These are phyloP conservation scores for Osmerus mordax DNA, from an alignment of 2,113 vertebrate genomes.

Conservation along the genomic window DNA sequence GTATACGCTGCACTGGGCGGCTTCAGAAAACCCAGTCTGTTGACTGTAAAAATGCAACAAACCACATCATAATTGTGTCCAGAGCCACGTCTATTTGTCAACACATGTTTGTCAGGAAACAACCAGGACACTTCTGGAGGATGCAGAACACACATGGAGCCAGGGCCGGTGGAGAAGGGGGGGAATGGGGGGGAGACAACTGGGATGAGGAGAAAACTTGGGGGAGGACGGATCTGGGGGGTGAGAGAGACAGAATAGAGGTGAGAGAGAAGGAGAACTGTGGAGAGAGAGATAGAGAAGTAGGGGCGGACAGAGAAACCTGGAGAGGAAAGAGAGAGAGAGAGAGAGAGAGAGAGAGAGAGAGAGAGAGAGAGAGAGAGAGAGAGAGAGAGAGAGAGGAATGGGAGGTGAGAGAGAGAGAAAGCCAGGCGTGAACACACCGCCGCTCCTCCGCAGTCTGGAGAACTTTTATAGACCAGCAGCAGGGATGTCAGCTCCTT, in stretches of 20 bases:
- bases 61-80: conserved; percentile 38
- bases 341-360: no score
- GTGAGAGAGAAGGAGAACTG: no score
- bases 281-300: no score
- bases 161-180: not conserved
- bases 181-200: no score
- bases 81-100: conserved; percentile 49
- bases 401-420: not conserved
- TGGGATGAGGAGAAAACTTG: no score
- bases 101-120: conserved; percentile 47
- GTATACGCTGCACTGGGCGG: no score
- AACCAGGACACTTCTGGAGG: conserved; percentile 37
- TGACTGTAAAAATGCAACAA: conserved; percentile 39
- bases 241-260: no score
- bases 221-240: no score
- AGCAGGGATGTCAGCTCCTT: no score
- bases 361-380: no score
- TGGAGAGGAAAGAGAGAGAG: not conserved
- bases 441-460: conserved; percentile 18
- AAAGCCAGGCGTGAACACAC: conserved; percentile 30
- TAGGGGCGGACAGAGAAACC: no score
- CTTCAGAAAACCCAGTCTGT: conserved; percentile 24
- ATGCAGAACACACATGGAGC: conserved; percentile 34
- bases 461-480: conserved; percentile 26
- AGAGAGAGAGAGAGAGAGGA: not conserved